These are phyloP conservation scores for Slavum lentiscoides DNA, from an alignment of 2,888 invertebrate species.

Conservation along the genomic window DNA sequence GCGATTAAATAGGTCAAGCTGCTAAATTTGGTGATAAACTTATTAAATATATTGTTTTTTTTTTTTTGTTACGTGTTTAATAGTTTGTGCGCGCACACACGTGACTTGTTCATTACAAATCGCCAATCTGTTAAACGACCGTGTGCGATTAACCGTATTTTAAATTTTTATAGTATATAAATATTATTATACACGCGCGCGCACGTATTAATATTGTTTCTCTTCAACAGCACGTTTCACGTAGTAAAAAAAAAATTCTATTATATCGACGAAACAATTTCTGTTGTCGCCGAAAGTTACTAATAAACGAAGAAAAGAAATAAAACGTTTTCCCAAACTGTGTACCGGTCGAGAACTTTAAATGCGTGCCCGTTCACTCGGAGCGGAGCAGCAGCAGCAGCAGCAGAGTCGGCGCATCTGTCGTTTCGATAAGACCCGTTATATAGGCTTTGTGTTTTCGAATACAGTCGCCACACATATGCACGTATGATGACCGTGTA, in stretches of 20 bases:
- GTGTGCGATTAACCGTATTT: background rate
- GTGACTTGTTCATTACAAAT: conserved; percentile 26
- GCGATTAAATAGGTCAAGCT: conserved; percentile 20
- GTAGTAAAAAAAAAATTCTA: background rate
- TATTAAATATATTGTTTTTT: background rate
- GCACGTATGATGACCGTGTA: no score
- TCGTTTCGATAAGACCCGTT: conserved; percentile 16
- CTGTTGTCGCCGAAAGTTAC: no score
- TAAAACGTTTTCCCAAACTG: background rate
- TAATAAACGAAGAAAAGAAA: no score
- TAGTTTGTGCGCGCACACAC: background rate
- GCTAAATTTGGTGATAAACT: conserved; percentile 3
- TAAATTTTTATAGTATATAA: background rate
- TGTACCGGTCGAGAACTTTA: background rate
- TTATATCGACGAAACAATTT: no score
- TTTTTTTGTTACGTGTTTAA: background rate
- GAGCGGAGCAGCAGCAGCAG: background rate
- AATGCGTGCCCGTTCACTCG: background rate
- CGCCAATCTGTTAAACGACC: conserved; percentile 19
- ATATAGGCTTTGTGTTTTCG: background rate
- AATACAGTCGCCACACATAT: background rate
- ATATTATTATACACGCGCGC: background rate
- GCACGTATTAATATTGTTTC: background rate
- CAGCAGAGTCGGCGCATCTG: background rate
- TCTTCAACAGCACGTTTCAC: background rate